Base-by-base conservation (phyloP, 2,797 vertebrate species). In the Pitangus sulphuratus region DNA sequence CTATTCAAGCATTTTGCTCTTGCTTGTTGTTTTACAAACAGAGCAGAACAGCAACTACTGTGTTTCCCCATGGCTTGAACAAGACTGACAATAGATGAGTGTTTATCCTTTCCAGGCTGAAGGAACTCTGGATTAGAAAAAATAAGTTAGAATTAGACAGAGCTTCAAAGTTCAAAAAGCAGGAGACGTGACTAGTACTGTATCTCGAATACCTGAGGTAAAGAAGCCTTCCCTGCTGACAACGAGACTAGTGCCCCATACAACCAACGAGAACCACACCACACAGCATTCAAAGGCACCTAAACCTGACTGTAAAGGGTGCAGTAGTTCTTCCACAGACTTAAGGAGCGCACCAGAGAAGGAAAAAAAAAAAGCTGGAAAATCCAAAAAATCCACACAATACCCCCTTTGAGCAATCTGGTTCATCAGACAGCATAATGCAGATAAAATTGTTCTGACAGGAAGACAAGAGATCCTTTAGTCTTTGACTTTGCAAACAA, bases 101-200 rank as follows among this genome's bases (percentile, higher is more conserved):
- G 31, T n/a, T 91, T 71, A 45, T 77, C 72, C 58, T 91, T 64
- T 42, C 61, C 84, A 71, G 82, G 84, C 50, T 80, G 76, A 88
- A 89, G 71, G 93, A 21, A 21, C 77, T 79, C 8, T 78, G 71
- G 74, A 92, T 74, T 72, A 74, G 61, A 77, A 78, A 87, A 93
- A 87, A 84, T 84, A 95, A 95, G 85, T 95, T 68, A 92, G 91
- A 94, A 86, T 93, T 65, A 96, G 92, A 75, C 42, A 53, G 79
- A 86, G n/a, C 37, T 79, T 94, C 77, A 31, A 76, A 90, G 92
- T 84, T 89, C 84, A 70, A 50, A 84, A 92, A 87, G 87, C 89
- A 83, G 77, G 74, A 71, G 84, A 81, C 0, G 5, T 24, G 68
- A 78, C 40, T 62, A 75, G 78, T 53, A 14, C 6, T 84, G 24